Percentiles rank a stretch among this genome's conserved stretches.
Conservation (phyloP, 2,888 invertebrate species). For the Zaprionus obscuricornis region DNA sequence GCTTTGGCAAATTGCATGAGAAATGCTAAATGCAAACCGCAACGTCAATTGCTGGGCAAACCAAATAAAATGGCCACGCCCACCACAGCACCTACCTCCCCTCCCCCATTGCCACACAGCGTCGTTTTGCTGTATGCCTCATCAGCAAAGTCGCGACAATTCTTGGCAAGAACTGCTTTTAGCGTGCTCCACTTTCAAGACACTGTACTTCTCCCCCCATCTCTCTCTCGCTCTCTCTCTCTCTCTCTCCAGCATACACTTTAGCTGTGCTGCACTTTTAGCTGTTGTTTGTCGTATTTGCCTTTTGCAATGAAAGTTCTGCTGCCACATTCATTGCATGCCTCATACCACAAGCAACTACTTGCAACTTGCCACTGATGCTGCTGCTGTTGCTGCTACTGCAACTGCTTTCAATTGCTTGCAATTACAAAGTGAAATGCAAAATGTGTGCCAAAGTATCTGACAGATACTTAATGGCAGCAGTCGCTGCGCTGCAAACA, state of each 20-base stretch:
- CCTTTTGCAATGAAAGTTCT: conserved; percentile 25
- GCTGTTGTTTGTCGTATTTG: conserved; percentile 45
- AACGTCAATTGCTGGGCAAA: conserved; percentile 76
- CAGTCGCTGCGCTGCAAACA: conserved; percentile 7
- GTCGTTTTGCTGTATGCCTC: conserved; percentile 42
- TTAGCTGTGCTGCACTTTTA: conserved; percentile 31
- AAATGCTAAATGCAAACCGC: conserved; percentile 67
- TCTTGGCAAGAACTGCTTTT: conserved; percentile 69
- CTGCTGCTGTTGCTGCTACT: conserved; percentile 25
- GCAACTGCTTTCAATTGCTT: conserved; percentile 60
- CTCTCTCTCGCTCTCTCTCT: neutral
- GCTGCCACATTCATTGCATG: neutral
- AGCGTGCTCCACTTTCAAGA: conserved; percentile 40
- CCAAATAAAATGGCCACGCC: conserved; percentile 51
- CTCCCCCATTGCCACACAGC: neutral
- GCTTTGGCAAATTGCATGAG: conserved; percentile 37
- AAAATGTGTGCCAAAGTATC: conserved; percentile 77
- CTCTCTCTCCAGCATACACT: neutral
- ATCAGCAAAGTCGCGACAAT: conserved; percentile 73
- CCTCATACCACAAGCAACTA: neutral
- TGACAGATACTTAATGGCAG: conserved; percentile 71
- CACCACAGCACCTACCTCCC: neutral
- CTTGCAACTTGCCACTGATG: neutral
- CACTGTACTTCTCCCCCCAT: neutral
- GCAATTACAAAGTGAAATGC: conserved; percentile 75